Base-by-base conservation (phyloP, 2,113 vertebrate species). In the Alectura lathami region DNA sequence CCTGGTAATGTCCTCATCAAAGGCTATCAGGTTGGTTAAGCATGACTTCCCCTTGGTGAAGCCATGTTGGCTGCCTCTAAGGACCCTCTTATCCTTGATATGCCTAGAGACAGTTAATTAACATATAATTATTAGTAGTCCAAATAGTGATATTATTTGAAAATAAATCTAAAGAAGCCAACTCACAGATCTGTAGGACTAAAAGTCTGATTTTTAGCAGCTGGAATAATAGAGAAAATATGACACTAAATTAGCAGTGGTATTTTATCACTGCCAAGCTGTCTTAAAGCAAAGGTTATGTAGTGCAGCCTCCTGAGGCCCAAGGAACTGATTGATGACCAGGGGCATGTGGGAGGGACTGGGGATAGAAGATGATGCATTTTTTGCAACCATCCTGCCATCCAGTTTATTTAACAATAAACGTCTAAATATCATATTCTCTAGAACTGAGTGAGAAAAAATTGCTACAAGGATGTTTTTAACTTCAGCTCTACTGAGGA, bases 141-240 rank as follows among this genome's bases (percentile, higher is more conserved):
- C 8, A 63, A 82, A 50, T 18, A 48, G 36, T 26, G 43, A 1
- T 23, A 11, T 57, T 1, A 11, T 60, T 93, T 83, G 40, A 85
- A 89, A 94, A 95, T 43, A 69, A 80, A 75, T 67, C n/a, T n/a
- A 56, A 89, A 63, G 21, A 76, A 94, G 5, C 8, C 51, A 83
- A 72, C 11, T 50, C 11, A 92, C 63, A 81, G 57, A 4, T 3
- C 21, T 78, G 10, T 21, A 36, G 24, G 23, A 53, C n/a, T 70
- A n/a, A 79, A 81, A 87, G 9, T 5, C 20, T 26, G 21, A 30
- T 7, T 67, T 73, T 88, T 57, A 32, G 26, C 68, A 91, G 17
- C 6, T 69, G 17, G 62, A 86, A 51, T 57, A 42, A 45, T 9
- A 69, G 9, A n/a, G 17, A 77, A 85, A 79, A 3, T 13, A 88